phyloP scores from a whole-genome alignment of 2,888 invertebrate species.

The Glyphotaelius pellucidus region DNA sequence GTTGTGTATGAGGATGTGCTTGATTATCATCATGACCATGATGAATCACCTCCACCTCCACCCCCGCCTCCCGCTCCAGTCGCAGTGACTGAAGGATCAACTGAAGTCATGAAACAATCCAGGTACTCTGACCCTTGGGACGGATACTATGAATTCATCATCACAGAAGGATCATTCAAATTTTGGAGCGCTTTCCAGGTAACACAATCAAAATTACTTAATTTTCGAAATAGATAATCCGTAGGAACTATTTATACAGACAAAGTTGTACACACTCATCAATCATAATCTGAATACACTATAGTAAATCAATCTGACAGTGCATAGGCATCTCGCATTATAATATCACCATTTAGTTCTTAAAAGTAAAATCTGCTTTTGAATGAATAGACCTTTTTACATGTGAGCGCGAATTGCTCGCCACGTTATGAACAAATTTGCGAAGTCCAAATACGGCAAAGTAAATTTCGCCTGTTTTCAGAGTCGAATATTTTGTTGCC shows the following conservation, averaged over 20 bases:
- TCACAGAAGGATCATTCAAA: slow-evolving; percentile 92
- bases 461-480: no score
- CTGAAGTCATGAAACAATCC: slow-evolving; percentile 78
- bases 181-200: slow-evolving; percentile 94
- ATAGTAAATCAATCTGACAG: no score
- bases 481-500: no score
- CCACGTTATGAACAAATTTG: no score
- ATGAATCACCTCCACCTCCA: slow-evolving; percentile 67
- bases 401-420: no score
- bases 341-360: no score
- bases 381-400: no score
- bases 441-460: no score
- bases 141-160: slow-evolving; percentile 91
- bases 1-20: slow-evolving; percentile 72
- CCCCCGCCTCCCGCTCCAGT: slow-evolving; percentile 61
- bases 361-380: no score
- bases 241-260: background rate
- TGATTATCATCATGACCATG: slow-evolving; percentile 67
- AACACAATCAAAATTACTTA: slow-evolving; percentile 64
- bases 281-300: background rate
- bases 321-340: no score
- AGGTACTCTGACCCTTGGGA: slow-evolving; percentile 85
- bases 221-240: background rate
- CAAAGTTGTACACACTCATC: background rate
- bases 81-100: slow-evolving; percentile 71